phyloP scores from a whole-genome alignment of 2,113 vertebrate species.

The Illadopsis cleaveri region DNA sequence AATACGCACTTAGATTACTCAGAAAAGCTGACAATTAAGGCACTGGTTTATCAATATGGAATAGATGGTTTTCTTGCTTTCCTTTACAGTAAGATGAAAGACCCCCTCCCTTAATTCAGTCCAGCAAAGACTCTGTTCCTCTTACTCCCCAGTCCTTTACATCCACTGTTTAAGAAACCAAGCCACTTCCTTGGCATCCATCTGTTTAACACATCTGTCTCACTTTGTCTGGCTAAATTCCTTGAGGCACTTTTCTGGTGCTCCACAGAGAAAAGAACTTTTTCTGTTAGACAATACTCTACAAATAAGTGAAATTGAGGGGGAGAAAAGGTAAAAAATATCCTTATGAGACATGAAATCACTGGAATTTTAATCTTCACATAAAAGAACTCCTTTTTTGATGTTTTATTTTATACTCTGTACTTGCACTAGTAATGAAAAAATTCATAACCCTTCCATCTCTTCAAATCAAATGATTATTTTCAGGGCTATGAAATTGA shows the following conservation, averaged over 20 bases:
- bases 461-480: not conserved
- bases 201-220: slow-evolving; percentile 26
- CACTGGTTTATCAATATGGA: not conserved
- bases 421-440: not conserved
- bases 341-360: not conserved
- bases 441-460: not conserved
- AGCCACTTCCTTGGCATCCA: not conserved
- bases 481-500: not conserved
- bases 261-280: slow-evolving; percentile 14
- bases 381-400: not conserved
- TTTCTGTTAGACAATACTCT: not conserved
- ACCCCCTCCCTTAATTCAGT: not conserved
- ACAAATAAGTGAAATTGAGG: not conserved
- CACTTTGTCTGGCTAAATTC: not conserved
- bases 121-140: not conserved
- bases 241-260: not conserved
- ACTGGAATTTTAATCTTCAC: not conserved
- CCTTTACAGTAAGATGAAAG: not conserved
- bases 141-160: not conserved
- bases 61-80: not conserved
- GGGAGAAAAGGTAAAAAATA: not conserved
- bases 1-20: not conserved
- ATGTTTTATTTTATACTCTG: not conserved
- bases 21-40: not conserved
- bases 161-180: not conserved